phyloP scores from a whole-genome alignment of 2,888 invertebrate species.

The Osedax frankpressi region DNA sequence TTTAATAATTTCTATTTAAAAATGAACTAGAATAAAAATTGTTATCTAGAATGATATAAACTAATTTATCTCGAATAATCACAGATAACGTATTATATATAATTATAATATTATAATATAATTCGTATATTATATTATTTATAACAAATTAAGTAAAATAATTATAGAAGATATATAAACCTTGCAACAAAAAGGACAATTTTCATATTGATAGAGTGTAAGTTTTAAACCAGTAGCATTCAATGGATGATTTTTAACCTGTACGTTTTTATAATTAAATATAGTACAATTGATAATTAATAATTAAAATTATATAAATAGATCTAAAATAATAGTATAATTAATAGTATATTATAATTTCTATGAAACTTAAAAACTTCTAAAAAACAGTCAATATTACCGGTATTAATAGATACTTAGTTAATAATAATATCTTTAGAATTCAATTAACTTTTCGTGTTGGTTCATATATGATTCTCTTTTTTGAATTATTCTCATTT shows the following conservation, averaged over 20 bases:
- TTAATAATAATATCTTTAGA: background rate
- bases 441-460: background rate
- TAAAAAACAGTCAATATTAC: background rate
- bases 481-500: background rate
- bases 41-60: too few relatives aligned
- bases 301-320: background rate
- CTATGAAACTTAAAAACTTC: background rate
- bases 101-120: too few relatives aligned
- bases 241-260: background rate
- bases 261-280: background rate
- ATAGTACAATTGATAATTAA: background rate
- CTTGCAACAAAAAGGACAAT: constrained; percentile 95
- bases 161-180: too few relatives aligned
- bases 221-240: constrained; percentile 51
- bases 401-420: too few relatives aligned
- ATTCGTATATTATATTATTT: too few relatives aligned
- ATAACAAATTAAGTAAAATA: too few relatives aligned
- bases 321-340: background rate
- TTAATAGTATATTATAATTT: background rate
- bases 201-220: constrained; percentile 85
- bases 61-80: too few relatives aligned
- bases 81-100: too few relatives aligned
- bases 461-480: background rate
- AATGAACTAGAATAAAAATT: too few relatives aligned
- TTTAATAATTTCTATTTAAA: too few relatives aligned